Conservation (phyloP, 2,797 vertebrate species). For the Aplochiton taeniatus region DNA sequence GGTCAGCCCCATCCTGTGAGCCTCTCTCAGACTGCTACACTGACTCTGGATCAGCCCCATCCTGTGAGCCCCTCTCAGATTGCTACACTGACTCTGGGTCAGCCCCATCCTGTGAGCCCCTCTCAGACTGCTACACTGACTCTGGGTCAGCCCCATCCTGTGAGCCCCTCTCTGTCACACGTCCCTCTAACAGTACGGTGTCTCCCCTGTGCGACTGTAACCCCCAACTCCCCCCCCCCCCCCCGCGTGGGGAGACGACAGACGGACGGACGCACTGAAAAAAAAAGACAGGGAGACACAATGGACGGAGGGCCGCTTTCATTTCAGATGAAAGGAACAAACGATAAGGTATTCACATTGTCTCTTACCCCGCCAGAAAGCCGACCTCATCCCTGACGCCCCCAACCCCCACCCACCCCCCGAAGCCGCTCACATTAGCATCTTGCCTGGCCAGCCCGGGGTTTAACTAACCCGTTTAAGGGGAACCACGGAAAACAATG, state of each 20-base stretch:
- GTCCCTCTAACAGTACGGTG: background rate
- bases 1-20: too few species aligned
- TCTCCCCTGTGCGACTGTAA: background rate
- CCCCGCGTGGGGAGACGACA: slow-evolving; percentile 44
- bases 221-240: slow-evolving; percentile 19
- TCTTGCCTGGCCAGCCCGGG: slow-evolving; percentile 64
- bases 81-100: too few species aligned
- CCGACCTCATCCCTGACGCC: slow-evolving; percentile 59
- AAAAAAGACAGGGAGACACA: slow-evolving; percentile 62
- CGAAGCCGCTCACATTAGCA: slow-evolving; percentile 68
- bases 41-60: too few species aligned
- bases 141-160: too few species aligned
- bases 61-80: too few species aligned
- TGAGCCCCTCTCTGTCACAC: background rate
- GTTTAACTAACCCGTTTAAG: slow-evolving; percentile 82
- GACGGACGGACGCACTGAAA: slow-evolving; percentile 53
- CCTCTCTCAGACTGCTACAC: too few species aligned
- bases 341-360: slow-evolving; percentile 70
- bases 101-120: too few species aligned
- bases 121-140: too few species aligned
- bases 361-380: slow-evolving; percentile 71
- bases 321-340: slow-evolving; percentile 76
- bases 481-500: slow-evolving; percentile 81
- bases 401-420: slow-evolving; percentile 34
- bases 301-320: slow-evolving; percentile 71